A percentile compares a stretch with the other conserved stretches of the same genome.
Evolutionary conservation across 1,140 invertebrate species (phyloP).

Genomic region (Leptinotarsa undecemlineata): DNA sequence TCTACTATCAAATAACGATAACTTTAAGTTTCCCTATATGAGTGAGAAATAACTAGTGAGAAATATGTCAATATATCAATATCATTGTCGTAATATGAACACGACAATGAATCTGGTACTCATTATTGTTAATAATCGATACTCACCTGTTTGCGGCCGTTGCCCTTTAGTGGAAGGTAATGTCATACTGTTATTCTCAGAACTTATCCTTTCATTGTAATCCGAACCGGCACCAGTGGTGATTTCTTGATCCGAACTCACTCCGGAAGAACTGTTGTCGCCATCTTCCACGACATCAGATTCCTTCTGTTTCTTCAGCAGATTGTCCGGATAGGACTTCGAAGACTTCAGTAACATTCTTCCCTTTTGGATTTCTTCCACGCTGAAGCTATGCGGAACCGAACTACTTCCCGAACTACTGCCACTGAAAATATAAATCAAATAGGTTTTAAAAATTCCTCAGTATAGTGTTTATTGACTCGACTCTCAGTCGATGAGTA

Average conservation of each 20-base stretch:
- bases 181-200: constrained; percentile 47
- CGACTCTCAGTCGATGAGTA: no score
- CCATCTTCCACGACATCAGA: constrained; percentile 67
- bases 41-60: no score
- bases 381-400: constrained; percentile 81
- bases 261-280: constrained; percentile 84
- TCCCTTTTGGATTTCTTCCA: constrained; percentile 86
- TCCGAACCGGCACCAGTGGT: constrained; percentile 53
- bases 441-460: background rate
- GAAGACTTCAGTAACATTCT: constrained; percentile 81
- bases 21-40: no score
- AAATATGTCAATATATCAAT: no score
- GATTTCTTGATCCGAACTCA: constrained; percentile 83
- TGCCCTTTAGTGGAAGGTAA: constrained; percentile 46
- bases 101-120: no score
- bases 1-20: no score
- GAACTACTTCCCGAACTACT: constrained; percentile 73
- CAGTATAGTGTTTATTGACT: no score
- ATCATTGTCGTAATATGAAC: no score
- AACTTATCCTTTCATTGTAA: constrained; percentile 49
- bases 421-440: constrained; percentile 58
- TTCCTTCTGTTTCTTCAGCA: constrained; percentile 64
- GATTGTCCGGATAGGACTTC: constrained; percentile 81
- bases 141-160: constrained; percentile 38
- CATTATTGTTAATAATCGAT: no score